Evolutionary conservation across 2,888 invertebrate genomes (phyloP), one percentile per base, ranked within the genome.

Genomic region (Liposcelis brunnea): DNA sequence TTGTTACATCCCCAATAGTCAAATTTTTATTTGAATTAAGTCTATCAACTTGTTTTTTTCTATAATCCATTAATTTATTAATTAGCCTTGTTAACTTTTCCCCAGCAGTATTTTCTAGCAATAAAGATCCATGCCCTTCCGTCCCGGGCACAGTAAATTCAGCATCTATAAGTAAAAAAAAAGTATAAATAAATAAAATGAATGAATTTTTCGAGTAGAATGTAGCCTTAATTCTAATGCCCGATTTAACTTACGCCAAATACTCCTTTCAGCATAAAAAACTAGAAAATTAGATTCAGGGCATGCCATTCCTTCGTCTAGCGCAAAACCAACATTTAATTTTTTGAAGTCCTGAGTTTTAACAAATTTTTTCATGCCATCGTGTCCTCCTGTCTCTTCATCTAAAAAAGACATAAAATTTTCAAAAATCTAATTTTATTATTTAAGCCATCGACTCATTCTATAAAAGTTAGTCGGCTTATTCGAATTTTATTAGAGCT

Each of bases 71-170:
- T 59, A 87, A 77, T 57, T 75, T 76, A 55, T 81, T 72, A 31
- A 89, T 70, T 3, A 89, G 65, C 53, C 69, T 71, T 44, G 74
- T 67, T 31, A 86, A 69, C 67, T 90, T 90, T 64, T 85, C 84
- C 1, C 81, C 87, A 18, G 89, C 85, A 2, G 82, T 90, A 55
- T 85, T 74, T 33, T 80, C 74, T 45, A 84, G 66, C 49, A 91
- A 67, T 32, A 84, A 67, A 1, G 89, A 89, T 1, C 89, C 91
- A 59, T 93, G 91, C 0, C 91, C 91, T 2, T 90, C 79, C 34
- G 75, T 74, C n/a, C 91, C 91, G 31, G 73, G 68, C 7, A 40
- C 21, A 6, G 15, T 40, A 21, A 40, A 40, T 21, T 40, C 40
- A 14, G n/a, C 15, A 18, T 40, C 40, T 40, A 18, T n/a, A 40